Percentiles rank a stretch among this genome's conserved stretches.
phyloP scores from a whole-genome alignment of 2,888 invertebrate species.

The Dryobotodes eremita region DNA sequence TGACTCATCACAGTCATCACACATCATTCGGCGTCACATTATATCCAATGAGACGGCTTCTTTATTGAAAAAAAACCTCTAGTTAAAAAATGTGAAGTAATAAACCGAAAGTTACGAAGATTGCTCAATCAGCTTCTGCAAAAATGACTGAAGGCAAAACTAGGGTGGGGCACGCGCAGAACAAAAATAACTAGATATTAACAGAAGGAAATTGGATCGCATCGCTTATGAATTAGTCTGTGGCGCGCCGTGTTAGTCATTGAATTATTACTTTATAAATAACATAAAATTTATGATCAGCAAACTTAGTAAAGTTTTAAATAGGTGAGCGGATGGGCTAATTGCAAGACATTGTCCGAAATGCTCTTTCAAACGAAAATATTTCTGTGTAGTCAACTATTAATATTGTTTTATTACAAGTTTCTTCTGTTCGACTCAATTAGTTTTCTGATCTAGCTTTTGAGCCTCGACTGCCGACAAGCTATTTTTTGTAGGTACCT shows the following conservation, averaged over 20 bases:
- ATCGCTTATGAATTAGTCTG: slow-evolving; percentile 2
- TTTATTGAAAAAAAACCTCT: background rate
- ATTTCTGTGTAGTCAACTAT: background rate
- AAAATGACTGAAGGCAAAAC: background rate
- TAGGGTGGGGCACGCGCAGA: background rate
- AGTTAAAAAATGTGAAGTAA: background rate
- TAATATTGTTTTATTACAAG: background rate
- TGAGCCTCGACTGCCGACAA: background rate
- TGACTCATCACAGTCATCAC: no score
- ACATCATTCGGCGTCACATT: no score
- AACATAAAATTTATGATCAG: slow-evolving; percentile 26
- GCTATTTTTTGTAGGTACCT: background rate
- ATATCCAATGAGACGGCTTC: background rate
- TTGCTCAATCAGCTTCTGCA: background rate
- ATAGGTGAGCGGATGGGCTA: slow-evolving; percentile 4
- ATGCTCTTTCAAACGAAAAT: background rate
- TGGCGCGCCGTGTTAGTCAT: background rate
- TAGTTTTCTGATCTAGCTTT: background rate
- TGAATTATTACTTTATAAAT: slow-evolving; percentile 37
- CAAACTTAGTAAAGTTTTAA: slow-evolving; percentile 6
- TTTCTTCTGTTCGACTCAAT: background rate
- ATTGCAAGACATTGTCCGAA: background rate
- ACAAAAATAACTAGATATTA: slow-evolving; percentile 7
- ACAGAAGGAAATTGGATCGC: slow-evolving; percentile 10
- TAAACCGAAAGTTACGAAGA: background rate